Base-by-base conservation (phyloP, 2,113 vertebrate species). In the Lota lota region DNA sequence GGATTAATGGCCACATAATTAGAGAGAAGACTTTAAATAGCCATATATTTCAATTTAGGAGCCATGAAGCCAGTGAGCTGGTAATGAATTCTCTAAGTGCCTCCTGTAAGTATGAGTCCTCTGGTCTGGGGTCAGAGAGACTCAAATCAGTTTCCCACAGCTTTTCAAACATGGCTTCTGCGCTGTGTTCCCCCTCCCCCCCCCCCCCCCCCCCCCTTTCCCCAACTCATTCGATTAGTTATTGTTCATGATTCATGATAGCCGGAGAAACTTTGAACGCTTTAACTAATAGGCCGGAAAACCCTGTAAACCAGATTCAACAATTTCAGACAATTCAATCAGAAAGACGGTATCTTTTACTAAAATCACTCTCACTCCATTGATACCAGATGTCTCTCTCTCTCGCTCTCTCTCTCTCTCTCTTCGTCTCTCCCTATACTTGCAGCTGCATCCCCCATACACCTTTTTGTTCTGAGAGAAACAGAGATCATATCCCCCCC, bases 1-100 rank as follows among this genome's bases (percentile, higher is more conserved):
- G 83, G 82, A 90, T 92, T 95, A 93, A 94, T 94, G 93, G 89
- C 92, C 93, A 87, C 93, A 94, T 94, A 95, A 95, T 96, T 93
- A 95, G 92, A 81, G 80, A 74, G 86, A 87, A 92, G 92, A 92
- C 64, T 82, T 84, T 87, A 87, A 87, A 95, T 68, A 77, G 82
- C 79, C 17, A 83, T 86, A 94, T 91, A 93, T 96, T 95, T 95
- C 93, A 95, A 96, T 97, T 95, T 95, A 95, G 93, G 91, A 93
- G 91, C 92, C 93, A 93, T 95, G 95, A 97, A 95, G 89, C 79
- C 79, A 88, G 94, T 95, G 95, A 95, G 94, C 94, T 94, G 93
- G 94, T 95, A 94, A 95, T 95, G 96, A 94, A 95, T 94, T 96
- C 92, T 96, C 92, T 95, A 94, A 95, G 87, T 90, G 81, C 92